Base-by-base conservation (phyloP, 2,113 vertebrate genomes). In the Bostrychus sinensis region DNA sequence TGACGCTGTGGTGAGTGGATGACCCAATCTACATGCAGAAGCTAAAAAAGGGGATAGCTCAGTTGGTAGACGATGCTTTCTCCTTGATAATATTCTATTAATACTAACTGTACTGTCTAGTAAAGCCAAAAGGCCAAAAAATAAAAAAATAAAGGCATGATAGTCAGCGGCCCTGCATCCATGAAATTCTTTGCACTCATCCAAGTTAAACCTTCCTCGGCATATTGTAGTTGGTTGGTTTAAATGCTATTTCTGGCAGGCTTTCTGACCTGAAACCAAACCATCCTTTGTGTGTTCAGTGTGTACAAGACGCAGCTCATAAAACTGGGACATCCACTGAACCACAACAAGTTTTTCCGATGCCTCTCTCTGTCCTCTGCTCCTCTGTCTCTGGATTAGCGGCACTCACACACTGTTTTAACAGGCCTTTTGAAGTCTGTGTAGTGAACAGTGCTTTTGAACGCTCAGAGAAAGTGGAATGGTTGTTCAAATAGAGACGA, bases 401-500 rank as follows among this genome's bases (percentile, higher is more conserved):
- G 43, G 22, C 23, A 48, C 20, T 25, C 45, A 23, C 13, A 25
- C 12, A 11, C 8, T 20, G 12, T 50, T 16, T 28, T 6, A 9
- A 1, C 20, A 57, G 51, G 34, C 20, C 54, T 69, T 85, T 72
- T 84, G 56, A 85, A 81, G 73, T 75, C 62, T 50, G 58, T 51
- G 60, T 59, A 2, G 22, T 59, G 60, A 64, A 84, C 69, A 69
- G 46, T 65, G 56, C 12, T 13, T 42, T 14, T 6, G 50, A 59
- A 51, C 66, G 71, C 62, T 51, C 46, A 78, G 77, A 75, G 82
- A 84, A 91, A 87, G 81, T 87, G 83, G 81, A 83, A 83, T 83
- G 46, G 76, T 65, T 86, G 87, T 86, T 81, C 73, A 91, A 86
- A 89, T 80, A 85, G 64, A 84, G 71, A 75, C 83, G 84, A 77